Evolutionary conservation across 2,113 vertebrate species (phyloP), one percentile per base, ranked within the genome.

Genomic region (Sturnus vulgaris): DNA sequence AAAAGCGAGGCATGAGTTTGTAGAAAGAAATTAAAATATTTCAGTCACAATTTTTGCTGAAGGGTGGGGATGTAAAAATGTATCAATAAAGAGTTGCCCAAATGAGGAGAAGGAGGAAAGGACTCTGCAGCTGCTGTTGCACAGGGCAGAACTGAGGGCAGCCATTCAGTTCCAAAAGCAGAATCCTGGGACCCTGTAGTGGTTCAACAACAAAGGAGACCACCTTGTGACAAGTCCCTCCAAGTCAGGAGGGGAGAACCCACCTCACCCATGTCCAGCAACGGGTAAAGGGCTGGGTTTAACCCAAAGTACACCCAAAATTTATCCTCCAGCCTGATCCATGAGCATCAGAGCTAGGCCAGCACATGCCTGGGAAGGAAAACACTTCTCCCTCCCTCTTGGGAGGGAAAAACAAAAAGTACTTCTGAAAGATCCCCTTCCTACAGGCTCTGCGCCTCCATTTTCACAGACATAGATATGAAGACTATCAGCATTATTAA

Each of bases 301-400:
- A 28, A 69, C 31, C 25, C 56, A 76, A 61, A 69, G 17, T 31
- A n/a, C 55, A 59, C 19, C 22, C 4, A 1, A 39, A 33, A 16
- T 20, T 88, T 30, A 30, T 64, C 28, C 28, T 49, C 31, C 23
- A 17, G 50, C 28, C 35, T 0, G 0, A 73, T 8, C 59, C 60
- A 56, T 0, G 16, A 79, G 55, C 61, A 37, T 3, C 5, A 1
- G 39, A 73, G 44, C 24, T 15, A 18, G 37, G 61, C 60, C 50
- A 65, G 61, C 2, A 2, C 21, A 30, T 0, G 0, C 7, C 24
- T 24, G 42, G 37, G 52, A 75, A 24, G 47, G 37, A n/a, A 70
- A 75, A 82, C 60, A 30, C 37, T 66, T 59, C 39, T 44, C 27
- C 19, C 33, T 65, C 35, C 59, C 55, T 52, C 39, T 12, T 30